Conservation (phyloP, 92 coral and sea anemone genomes). For the Nematostella vectensis region DNA sequence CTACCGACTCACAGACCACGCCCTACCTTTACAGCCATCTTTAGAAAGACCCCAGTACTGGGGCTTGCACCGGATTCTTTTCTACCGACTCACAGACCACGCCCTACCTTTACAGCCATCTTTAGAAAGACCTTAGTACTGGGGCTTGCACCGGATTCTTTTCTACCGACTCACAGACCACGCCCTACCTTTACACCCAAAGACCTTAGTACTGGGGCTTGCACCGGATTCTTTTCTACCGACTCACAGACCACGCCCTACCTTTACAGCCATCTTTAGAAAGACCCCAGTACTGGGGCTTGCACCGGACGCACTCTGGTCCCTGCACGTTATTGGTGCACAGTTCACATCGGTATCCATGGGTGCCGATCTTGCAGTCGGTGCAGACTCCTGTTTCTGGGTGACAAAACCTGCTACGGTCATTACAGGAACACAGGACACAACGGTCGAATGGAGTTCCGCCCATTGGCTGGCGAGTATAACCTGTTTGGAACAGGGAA, state of each 20-base stretch:
- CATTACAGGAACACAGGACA: slow-evolving; percentile 73
- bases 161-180: background rate
- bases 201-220: slow-evolving; percentile 72
- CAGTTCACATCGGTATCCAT: slow-evolving; percentile 68
- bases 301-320: slow-evolving; percentile 67
- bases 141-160: slow-evolving; percentile 57
- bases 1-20: background rate
- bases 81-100: background rate
- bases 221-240: slow-evolving; percentile 50
- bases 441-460: slow-evolving; percentile 59
- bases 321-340: slow-evolving; percentile 74
- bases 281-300: slow-evolving; percentile 75
- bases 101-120: slow-evolving; percentile 59
- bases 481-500: slow-evolving; percentile 41
- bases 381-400: slow-evolving; percentile 65
- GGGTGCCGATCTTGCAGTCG: slow-evolving; percentile 75
- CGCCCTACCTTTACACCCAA: slow-evolving; percentile 78
- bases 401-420: slow-evolving; percentile 66
- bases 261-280: slow-evolving; percentile 65
- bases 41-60: slow-evolving; percentile 76
- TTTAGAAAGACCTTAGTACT: slow-evolving; percentile 70
- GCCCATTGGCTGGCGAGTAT: slow-evolving; percentile 55
- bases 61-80: slow-evolving; percentile 54
- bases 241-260: slow-evolving; percentile 10
- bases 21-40: slow-evolving; percentile 62